Percentiles rank a stretch among this genome's conserved stretches.
Conservation (phyloP, 2,797 vertebrate genomes). For the Halcyon chelicuti region DNA sequence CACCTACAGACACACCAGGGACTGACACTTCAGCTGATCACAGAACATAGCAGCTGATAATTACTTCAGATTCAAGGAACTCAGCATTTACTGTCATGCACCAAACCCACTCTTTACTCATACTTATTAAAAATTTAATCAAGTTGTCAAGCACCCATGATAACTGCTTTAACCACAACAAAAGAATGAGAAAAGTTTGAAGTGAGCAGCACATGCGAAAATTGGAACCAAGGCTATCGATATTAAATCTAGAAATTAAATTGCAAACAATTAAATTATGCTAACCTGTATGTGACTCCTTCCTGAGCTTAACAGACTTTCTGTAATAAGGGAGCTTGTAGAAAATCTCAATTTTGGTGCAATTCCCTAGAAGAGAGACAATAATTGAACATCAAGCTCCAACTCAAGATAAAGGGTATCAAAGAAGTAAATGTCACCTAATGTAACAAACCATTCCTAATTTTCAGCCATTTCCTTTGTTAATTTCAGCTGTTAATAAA, state of each 20-base stretch:
- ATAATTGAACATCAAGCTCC: slow-evolving; percentile 80
- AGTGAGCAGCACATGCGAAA: slow-evolving; percentile 43
- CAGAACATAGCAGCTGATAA: slow-evolving; percentile 4
- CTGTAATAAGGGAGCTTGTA: slow-evolving; percentile 90
- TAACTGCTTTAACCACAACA: slow-evolving; percentile 58
- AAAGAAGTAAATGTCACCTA: slow-evolving; percentile 81
- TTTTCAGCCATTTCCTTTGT: slow-evolving; percentile 72
- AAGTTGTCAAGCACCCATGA: slow-evolving; percentile 56
- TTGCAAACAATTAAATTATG: slow-evolving; percentile 66
- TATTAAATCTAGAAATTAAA: slow-evolving; percentile 68
- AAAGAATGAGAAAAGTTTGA: slow-evolving; percentile 41
- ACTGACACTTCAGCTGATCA: slow-evolving; percentile 37
- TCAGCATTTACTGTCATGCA: neutral
- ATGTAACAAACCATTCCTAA: slow-evolving; percentile 76
- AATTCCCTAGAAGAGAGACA: slow-evolving; percentile 87
- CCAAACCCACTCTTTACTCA: slow-evolving; percentile 30
- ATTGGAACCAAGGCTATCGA: slow-evolving; percentile 51
- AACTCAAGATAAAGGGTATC: slow-evolving; percentile 81
- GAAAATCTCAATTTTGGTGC: slow-evolving; percentile 93
- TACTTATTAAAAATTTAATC: slow-evolving; percentile 67
- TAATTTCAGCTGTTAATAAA: slow-evolving; percentile 77
- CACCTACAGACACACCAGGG: neutral
- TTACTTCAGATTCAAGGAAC: slow-evolving; percentile 59
- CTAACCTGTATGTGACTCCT: slow-evolving; percentile 81
- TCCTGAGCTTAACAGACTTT: slow-evolving; percentile 81